Evolutionary conservation across 2,888 invertebrate species (phyloP).

Genomic region (Heteropelma amictum): DNA sequence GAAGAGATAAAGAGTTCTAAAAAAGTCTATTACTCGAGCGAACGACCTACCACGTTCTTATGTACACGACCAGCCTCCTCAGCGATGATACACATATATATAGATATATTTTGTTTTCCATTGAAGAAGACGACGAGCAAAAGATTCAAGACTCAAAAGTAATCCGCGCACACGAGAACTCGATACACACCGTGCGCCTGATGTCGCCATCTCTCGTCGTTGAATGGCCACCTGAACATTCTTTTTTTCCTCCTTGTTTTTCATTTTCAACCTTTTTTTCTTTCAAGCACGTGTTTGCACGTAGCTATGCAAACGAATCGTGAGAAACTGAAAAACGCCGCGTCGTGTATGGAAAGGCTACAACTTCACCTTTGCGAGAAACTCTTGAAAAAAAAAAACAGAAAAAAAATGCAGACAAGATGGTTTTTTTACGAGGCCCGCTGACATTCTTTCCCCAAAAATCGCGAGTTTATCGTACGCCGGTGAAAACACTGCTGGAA

Average conservation of each 20-base stretch:
- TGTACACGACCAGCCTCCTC: slow-evolving; percentile 50
- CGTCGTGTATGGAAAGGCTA: too few relatives aligned
- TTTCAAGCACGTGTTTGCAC: slow-evolving; percentile 62
- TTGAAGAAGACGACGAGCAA: slow-evolving; percentile 17
- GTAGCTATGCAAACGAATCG: slow-evolving; percentile 28
- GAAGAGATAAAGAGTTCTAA: slow-evolving; percentile 28
- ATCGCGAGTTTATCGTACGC: too few relatives aligned
- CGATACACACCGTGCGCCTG: not conserved
- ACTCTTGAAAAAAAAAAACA: too few relatives aligned
- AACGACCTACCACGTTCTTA: slow-evolving; percentile 32
- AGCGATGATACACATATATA: slow-evolving; percentile 38
- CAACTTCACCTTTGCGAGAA: too few relatives aligned
- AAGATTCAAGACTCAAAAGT: slow-evolving; percentile 36
- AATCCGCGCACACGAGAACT: not conserved
- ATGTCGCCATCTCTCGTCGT: slow-evolving; percentile 55
- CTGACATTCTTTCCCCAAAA: too few relatives aligned
- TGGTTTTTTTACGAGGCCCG: too few relatives aligned
- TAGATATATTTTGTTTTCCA: slow-evolving; percentile 18
- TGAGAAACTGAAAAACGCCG: too few relatives aligned
- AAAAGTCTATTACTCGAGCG: slow-evolving; percentile 59
- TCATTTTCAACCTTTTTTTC: slow-evolving; percentile 62
- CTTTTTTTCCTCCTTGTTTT: slow-evolving; percentile 14
- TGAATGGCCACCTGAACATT: slow-evolving; percentile 69
- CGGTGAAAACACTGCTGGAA: too few relatives aligned
- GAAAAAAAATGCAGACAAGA: too few relatives aligned